Evolutionary conservation across 2,113 vertebrate species (phyloP), one percentile per base, ranked within the genome.

Genomic region (Jaculus jaculus): DNA sequence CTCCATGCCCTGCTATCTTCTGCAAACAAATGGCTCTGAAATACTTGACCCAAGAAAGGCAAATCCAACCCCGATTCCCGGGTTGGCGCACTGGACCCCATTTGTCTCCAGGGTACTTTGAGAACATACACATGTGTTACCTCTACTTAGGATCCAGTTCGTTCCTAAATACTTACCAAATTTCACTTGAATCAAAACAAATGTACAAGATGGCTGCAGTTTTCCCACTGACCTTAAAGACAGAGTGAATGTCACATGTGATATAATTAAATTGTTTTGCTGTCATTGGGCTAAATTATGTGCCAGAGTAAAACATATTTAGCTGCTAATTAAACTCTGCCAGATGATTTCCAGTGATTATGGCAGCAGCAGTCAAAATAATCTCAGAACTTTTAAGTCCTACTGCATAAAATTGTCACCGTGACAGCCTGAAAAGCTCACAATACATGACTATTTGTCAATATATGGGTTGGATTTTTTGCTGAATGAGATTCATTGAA

Each of bases 281-380:
- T 69, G 11, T 82, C 63, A 58, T 30, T 42, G 42, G 7, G 37
- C 54, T 87, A 32, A 32, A 84, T 16, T 37, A 3, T 72, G 39
- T 28, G 24, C 34, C 81, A 84, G 68, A 82, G 51, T 85, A 77
- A 93, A 75, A 77, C 21, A 80, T 26, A 81, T n/a, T 89, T 37
- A 72, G 34, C 34, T 51, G 3, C 17, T 47, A 71, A 39, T 75
- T 77, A 71, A 85, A 51, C 69, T 81, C 34, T 71, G 10, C 63
- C n/a, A 21, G 42, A 28, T 5, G 58, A 63, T 69, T 69, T 34
- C 84, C 37, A 84, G 5, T 91, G 32, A 73, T 63, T 13, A 3
- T 71, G 23, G 10, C 47, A 80, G 26, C 16, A 30, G 8, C 2
- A 71, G 42, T 71, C 61, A 92, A 75, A 92, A 82, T n/a, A 30